Evolutionary conservation across 2,888 invertebrate genomes (phyloP), one percentile per base, ranked within the genome.

Genomic region (Didymodactylos carnosus): DNA sequence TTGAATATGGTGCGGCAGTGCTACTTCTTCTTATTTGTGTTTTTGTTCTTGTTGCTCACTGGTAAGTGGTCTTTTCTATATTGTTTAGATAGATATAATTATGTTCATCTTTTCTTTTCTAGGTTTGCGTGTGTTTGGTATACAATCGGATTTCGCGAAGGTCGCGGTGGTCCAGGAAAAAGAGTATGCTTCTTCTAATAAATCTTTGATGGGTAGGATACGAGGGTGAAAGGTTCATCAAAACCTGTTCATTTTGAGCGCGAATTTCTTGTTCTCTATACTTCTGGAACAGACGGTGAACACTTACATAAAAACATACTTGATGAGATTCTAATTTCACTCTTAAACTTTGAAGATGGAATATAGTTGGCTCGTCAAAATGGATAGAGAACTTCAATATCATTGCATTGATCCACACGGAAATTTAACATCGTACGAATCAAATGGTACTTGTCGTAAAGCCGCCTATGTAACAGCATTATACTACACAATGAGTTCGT

Each of bases 1-100:
- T 98, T 83, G 98, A 99, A 86, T 99, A 99, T 86, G 98, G 98
- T 78, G 98, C 98, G 53, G 98, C 98, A 79, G 97, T 98, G 91
- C 88, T 98, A 80, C 92, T 98, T 83, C 87, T 98, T 79, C 88
- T 98, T 78, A 83, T 84, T 39, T 95, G 97, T 87, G 95, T 97
- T 87, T 98, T 98, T 87, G 94, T 97, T 90, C 88, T 98, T 84
- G 95, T 99, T 81, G 98, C 97, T 77, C 98, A 99, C 87, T 99
- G 98, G 98, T 87, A 97, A 80, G 80, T n/a, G 23, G 11, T 23
- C 23, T n/a, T n/a, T n/a, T n/a, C n/a, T n/a, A n/a, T n/a, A n/a
- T n/a, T n/a, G n/a, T n/a, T n/a, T n/a, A n/a, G n/a, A n/a, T n/a
- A n/a, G n/a, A n/a, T n/a, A n/a, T n/a, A n/a, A n/a, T n/a, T n/a